Evolutionary conservation across 2,113 vertebrate genomes (phyloP).

Genomic region (human): GRCh38 chr5:111400001-111400500

Average conservation of each 20-base stretch:
- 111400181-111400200: neutral
- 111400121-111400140: neutral
- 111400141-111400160: neutral
- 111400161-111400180: neutral
- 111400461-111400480: neutral
- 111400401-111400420: conserved; percentile 30
- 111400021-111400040: neutral
- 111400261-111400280: neutral
- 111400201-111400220: conserved; percentile 13
- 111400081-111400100: neutral
- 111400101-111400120: neutral
- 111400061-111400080: neutral
- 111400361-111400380: conserved; percentile 61
- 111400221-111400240: conserved; percentile 11
- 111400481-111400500: neutral
- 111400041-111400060: neutral
- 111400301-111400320: conserved; percentile 40
- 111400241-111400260: conserved; percentile 8
- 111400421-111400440: neutral
- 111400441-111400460: neutral
- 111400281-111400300: conserved; percentile 45
- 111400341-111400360: conserved; percentile 40
- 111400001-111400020: neutral
- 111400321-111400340: conserved; percentile 54
- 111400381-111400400: conserved; percentile 31